Base-by-base conservation (phyloP, 2,888 invertebrate genomes). In the Taenaris catops region DNA sequence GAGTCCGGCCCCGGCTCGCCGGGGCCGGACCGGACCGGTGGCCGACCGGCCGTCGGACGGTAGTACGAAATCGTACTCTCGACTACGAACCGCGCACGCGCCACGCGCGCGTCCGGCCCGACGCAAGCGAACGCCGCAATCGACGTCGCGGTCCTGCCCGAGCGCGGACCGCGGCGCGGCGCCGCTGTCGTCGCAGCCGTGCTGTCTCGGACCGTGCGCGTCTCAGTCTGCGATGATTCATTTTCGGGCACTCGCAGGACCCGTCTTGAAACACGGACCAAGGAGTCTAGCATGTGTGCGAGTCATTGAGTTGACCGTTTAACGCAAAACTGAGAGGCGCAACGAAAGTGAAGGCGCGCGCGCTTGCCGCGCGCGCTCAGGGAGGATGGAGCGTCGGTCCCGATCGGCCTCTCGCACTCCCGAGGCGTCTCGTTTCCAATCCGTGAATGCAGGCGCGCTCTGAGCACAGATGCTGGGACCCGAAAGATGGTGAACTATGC, bases 401-500 rank as follows among this genome's bases (percentile, higher is more conserved):
- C 46, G 63, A 55, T 64, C 62, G 68, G 47, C 37, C 64, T 68
- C 63, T 56, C 87, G 89, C 89, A 90, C 71, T 86, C 87, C 87
- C 84, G 83, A 87, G 89, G 87, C 84, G 87, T 88, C 78, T 78
- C 80, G 64, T 63, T 74, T 64, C 65, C 70, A 76, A 76, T 66
- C 55, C 14, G 63, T 56, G 61, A 63, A 62, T 58, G 64, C 57
- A 74, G 83, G 72, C 72, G 88, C 87, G 88, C 89, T 86, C 58
- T 78, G 89, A 91, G 91, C 90, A 87, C 81, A 89, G 80, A 87
- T 84, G 89, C 87, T 91, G 90, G 88, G 88, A 91, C 90, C 90
- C 90, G 90, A 48, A 91, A 90, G 90, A 91, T 91, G 89, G 90
- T 91, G 91, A 91, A 90, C 90, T 90, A 90, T 91, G 89, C 90